These are phyloP conservation scores for Odontomyia ornata DNA, from an alignment of 2,888 invertebrate genomes.

Conservation along the genomic window DNA sequence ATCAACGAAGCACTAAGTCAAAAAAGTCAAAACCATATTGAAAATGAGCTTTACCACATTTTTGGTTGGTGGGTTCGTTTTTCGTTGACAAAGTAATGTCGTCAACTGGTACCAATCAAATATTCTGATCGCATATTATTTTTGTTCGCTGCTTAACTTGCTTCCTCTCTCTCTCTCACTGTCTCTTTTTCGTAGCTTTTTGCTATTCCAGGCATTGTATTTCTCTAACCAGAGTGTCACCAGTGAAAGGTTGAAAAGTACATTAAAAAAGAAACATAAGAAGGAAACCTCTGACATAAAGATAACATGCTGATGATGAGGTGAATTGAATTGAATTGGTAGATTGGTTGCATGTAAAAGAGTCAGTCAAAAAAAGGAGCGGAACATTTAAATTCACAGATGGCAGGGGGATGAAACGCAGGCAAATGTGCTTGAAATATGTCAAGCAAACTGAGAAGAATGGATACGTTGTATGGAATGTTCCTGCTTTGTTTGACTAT, in stretches of 20 bases:
- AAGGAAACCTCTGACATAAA: not conserved
- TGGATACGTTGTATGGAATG: no score
- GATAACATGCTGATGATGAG: not conserved
- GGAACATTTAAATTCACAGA: no score
- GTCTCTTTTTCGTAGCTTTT: not conserved
- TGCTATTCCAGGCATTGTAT: not conserved
- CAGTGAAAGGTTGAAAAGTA: no score
- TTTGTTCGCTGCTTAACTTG: slow-evolving; percentile 35
- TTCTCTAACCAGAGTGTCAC: no score
- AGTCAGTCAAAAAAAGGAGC: no score
- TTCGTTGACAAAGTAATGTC: slow-evolving; percentile 29
- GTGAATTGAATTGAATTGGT: not conserved
- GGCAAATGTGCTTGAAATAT: no score
- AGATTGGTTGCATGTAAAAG: not conserved
- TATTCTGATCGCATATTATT: slow-evolving; percentile 49
- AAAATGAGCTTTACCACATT: slow-evolving; percentile 25
- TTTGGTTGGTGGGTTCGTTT: no score
- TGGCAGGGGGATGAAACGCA: no score
- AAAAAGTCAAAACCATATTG: slow-evolving; percentile 38
- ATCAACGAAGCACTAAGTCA: slow-evolving; percentile 13
- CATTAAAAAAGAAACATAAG: no score
- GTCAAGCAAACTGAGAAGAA: no score
- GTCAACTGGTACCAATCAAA: slow-evolving; percentile 46
- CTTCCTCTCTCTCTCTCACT: no score
- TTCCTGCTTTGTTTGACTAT: no score